These are phyloP conservation scores for Cromileptes altivelis DNA, from an alignment of 2,113 vertebrate genomes.

Conservation along the genomic window DNA sequence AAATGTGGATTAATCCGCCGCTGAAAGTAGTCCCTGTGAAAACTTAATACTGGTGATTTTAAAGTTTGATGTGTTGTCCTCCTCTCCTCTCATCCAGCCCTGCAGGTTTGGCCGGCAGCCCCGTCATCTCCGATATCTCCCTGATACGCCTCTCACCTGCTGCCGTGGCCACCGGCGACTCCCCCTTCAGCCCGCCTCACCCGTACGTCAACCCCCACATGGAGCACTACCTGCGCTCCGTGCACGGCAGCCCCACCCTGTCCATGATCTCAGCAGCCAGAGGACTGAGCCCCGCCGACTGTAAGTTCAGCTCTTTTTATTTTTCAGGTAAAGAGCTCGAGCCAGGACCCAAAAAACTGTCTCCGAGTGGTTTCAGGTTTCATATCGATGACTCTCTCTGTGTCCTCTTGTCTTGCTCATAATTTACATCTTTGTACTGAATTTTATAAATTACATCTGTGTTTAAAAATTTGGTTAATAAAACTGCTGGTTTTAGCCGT, in stretches of 20 bases:
- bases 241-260: conserved; percentile 93
- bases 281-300: conserved; percentile 91
- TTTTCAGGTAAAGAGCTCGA: no score
- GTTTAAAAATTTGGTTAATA: no score
- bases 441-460: no score
- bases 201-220: conserved; percentile 92
- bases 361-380: no score
- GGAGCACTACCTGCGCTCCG: conserved; percentile 96
- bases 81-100: conserved; percentile 81
- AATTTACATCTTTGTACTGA: no score
- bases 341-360: no score
- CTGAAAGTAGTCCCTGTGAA: background rate
- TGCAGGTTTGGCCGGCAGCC: conserved; percentile 89
- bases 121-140: conserved; percentile 95
- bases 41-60: no score
- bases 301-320: conserved; percentile 81
- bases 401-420: no score
- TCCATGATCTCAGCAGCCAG: conserved; percentile 93
- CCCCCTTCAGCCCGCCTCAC: conserved; percentile 89
- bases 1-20: background rate
- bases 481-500: no score
- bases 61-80: background rate
- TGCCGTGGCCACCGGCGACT: conserved; percentile 85
- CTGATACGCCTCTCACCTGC: conserved; percentile 94
- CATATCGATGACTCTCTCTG: no score